Percentiles rank a stretch among this genome's conserved stretches.
phyloP scores from a whole-genome alignment of 2,888 invertebrate genomes.

The Anthophora plumipes region DNA sequence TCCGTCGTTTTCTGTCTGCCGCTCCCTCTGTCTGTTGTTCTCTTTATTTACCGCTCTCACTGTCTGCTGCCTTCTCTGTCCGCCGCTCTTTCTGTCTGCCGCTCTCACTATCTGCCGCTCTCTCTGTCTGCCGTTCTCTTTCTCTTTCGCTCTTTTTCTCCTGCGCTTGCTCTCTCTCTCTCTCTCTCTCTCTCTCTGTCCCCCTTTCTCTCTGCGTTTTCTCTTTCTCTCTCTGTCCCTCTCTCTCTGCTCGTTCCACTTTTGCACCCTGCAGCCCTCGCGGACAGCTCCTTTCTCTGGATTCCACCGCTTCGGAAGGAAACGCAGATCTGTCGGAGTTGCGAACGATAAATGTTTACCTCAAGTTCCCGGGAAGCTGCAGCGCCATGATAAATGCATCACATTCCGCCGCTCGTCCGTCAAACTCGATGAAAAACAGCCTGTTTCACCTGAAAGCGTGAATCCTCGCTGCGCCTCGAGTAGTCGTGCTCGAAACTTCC shows the following conservation, averaged over 20 bases:
- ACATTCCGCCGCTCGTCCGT: slow-evolving; percentile 48
- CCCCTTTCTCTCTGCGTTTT: background rate
- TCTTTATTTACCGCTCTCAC: background rate
- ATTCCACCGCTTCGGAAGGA: slow-evolving; percentile 30
- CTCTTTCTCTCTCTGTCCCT: no score
- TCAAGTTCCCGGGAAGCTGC: slow-evolving; percentile 40
- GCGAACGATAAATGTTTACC: slow-evolving; percentile 66
- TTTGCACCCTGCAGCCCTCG: no score
- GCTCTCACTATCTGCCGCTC: no score
- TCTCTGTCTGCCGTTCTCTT: no score
- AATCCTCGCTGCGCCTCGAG: background rate
- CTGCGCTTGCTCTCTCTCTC: slow-evolving; percentile 14
- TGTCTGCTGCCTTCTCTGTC: background rate
- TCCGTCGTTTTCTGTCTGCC: no score
- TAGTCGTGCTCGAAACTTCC: slow-evolving; percentile 6
- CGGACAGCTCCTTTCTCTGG: background rate
- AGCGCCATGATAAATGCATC: slow-evolving; percentile 61
- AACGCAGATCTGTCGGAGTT: slow-evolving; percentile 21
- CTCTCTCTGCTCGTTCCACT: no score
- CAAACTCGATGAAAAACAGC: slow-evolving; percentile 61
- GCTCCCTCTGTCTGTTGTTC: background rate
- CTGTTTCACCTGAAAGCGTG: slow-evolving; percentile 37
- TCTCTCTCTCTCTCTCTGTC: background rate
- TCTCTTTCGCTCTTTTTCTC: background rate
- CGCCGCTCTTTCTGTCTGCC: no score